Conservation (phyloP, 2,888 invertebrate genomes). For the Diaprepes abbreviatus region DNA sequence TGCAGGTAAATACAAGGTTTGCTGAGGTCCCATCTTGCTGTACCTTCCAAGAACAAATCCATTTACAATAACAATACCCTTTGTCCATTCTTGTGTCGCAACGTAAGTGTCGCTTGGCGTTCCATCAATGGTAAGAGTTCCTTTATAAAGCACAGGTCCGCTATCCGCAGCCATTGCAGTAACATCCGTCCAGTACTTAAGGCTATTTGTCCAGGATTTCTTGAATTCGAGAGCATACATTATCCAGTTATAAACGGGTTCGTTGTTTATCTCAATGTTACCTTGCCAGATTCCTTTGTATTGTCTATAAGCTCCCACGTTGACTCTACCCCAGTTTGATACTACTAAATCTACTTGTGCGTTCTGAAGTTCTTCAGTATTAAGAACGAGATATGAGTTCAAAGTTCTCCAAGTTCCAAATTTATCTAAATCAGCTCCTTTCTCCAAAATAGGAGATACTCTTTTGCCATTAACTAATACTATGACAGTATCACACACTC, state of each 20-base stretch:
- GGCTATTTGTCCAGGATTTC: slow-evolving; percentile 63
- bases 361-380: slow-evolving; percentile 52
- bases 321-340: slow-evolving; percentile 87
- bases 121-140: slow-evolving; percentile 66
- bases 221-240: slow-evolving; percentile 69
- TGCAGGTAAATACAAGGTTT: slow-evolving; percentile 86
- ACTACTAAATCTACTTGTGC: slow-evolving; percentile 67
- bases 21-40: slow-evolving; percentile 82
- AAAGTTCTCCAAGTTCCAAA: slow-evolving; percentile 66
- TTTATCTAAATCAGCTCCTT: slow-evolving; percentile 59
- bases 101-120: slow-evolving; percentile 81
- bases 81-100: slow-evolving; percentile 85
- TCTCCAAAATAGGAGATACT: slow-evolving; percentile 62
- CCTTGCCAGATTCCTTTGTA: slow-evolving; percentile 67
- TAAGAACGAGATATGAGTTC: slow-evolving; percentile 60
- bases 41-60: slow-evolving; percentile 90
- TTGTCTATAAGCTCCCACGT: slow-evolving; percentile 55
- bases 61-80: slow-evolving; percentile 88
- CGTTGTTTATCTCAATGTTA: slow-evolving; percentile 66
- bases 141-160: slow-evolving; percentile 73
- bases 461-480: slow-evolving; percentile 68
- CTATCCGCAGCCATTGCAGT: slow-evolving; percentile 62
- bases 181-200: slow-evolving; percentile 58
- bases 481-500: slow-evolving; percentile 70
- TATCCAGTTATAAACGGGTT: slow-evolving; percentile 64